phyloP scores from a whole-genome alignment of 2,888 invertebrate genomes.

The Latheticus oryzae region DNA sequence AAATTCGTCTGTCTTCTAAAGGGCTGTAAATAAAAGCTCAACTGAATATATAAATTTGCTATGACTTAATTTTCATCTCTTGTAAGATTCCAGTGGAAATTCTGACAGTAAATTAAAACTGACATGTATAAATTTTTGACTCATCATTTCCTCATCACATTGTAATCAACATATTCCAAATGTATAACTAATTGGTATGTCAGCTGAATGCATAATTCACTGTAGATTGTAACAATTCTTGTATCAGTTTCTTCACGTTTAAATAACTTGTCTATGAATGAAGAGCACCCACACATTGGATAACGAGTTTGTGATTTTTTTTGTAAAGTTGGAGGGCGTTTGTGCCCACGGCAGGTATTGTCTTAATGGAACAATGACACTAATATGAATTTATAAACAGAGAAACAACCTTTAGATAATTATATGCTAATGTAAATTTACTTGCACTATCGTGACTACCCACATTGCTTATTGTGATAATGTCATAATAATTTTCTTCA shows the following conservation, averaged over 20 bases:
- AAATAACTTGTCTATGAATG: conserved; percentile 39
- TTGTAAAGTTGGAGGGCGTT: conserved; percentile 32
- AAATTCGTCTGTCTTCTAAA: too few relatives aligned
- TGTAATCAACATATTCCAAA: not conserved
- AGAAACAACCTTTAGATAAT: conserved; percentile 45
- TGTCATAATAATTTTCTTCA: conserved; percentile 36
- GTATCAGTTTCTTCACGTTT: conserved; percentile 31
- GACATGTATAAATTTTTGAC: conserved; percentile 6
- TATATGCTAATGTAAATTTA: conserved; percentile 47
- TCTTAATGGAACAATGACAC: conserved; percentile 55
- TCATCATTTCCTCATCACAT: conserved; percentile 11
- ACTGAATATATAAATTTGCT: too few relatives aligned
- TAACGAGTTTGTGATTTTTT: conserved; percentile 40
- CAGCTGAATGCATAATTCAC: conserved; percentile 22
- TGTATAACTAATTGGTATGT: conserved; percentile 21
- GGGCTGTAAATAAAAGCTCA: too few relatives aligned
- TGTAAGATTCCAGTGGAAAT: too few relatives aligned
- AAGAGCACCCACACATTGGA: conserved; percentile 32
- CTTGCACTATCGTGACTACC: conserved; percentile 45
- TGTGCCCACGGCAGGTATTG: conserved; percentile 52
- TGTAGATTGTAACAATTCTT: conserved; percentile 8
- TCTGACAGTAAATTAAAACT: conserved; percentile 11
- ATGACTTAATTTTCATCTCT: too few relatives aligned
- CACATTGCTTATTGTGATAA: conserved; percentile 41
- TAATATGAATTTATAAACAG: conserved; percentile 53